These are phyloP conservation scores for Helicolenus hilgendorfi DNA, from an alignment of 2,797 vertebrate genomes.

Conservation along the genomic window DNA sequence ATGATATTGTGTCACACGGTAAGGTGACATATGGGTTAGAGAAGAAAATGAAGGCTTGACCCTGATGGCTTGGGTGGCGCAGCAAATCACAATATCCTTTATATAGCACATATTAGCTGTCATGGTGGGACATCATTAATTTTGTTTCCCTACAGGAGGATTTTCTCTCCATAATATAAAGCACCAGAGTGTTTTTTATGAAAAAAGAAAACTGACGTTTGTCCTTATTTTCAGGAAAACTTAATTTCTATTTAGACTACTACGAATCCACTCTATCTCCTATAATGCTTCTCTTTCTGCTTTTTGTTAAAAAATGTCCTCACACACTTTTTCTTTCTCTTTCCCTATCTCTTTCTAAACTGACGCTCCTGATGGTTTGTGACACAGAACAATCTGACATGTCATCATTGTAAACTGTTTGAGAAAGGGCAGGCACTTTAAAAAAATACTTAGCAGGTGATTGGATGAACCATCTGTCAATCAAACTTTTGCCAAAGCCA, in stretches of 20 bases:
- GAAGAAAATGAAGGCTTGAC: conserved; percentile 53
- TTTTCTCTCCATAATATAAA: conserved; percentile 5
- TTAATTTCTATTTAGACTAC: not conserved
- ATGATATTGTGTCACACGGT: conserved; percentile 64
- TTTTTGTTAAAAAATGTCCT: not conserved
- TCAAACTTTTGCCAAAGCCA: not conserved
- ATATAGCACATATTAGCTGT: conserved; percentile 29
- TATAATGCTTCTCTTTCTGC: not conserved
- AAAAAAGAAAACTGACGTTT: not conserved
- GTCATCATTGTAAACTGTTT: not conserved
- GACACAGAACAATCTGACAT: not conserved
- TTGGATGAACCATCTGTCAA: not conserved
- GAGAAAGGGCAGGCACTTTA: not conserved
- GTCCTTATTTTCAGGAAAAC: not conserved
- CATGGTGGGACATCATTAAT: conserved; percentile 20
- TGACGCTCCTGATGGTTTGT: not conserved
- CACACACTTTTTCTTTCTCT: not conserved
- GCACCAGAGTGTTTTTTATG: not conserved
- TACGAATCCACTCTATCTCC: not conserved
- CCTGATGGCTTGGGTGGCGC: conserved; percentile 18
- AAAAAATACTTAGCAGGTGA: not conserved
- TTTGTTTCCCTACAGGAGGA: not conserved
- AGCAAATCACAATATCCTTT: conserved; percentile 50
- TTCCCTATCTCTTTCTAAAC: not conserved
- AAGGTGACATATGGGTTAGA: conserved; percentile 58